Evolutionary conservation across 2,888 invertebrate genomes (phyloP).

Genomic region (Spodoptera picta): DNA sequence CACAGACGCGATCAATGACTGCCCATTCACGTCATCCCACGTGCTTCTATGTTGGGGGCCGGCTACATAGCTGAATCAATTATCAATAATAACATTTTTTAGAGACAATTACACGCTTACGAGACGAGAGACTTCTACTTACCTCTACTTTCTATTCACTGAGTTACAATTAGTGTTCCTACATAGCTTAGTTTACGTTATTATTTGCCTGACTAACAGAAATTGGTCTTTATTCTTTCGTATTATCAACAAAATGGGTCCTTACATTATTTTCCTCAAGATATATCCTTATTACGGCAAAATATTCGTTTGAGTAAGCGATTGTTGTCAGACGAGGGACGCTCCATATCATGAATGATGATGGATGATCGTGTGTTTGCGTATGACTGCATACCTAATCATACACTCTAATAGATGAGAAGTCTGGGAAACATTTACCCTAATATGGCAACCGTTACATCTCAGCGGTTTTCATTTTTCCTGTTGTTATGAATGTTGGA

Average conservation of each 20-base stretch:
- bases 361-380: slow-evolving; percentile 33
- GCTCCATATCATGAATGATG: slow-evolving; percentile 14
- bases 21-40: slow-evolving; percentile 64
- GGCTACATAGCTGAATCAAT: slow-evolving; percentile 59
- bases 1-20: slow-evolving; percentile 61
- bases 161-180: slow-evolving; percentile 22
- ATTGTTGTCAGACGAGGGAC: slow-evolving; percentile 11
- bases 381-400: slow-evolving; percentile 44
- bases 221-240: not conserved
- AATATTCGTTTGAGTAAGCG: slow-evolving; percentile 3
- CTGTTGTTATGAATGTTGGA: slow-evolving; percentile 11
- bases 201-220: not conserved
- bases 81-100: slow-evolving; percentile 57
- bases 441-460: slow-evolving; percentile 16
- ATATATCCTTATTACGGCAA: not conserved
- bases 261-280: no score
- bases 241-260: not conserved
- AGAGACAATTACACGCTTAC: slow-evolving; percentile 46
- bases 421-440: slow-evolving; percentile 4
- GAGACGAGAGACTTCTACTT: slow-evolving; percentile 38
- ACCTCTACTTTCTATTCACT: slow-evolving; percentile 42
- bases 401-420: slow-evolving; percentile 29
- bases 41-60: slow-evolving; percentile 62
- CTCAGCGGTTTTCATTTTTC: not conserved
- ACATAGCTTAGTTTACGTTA: slow-evolving; percentile 18